A percentile compares a stretch with the other conserved stretches of the same genome.
These are phyloP conservation scores for Tupiocoris notatus DNA, from an alignment of 2,888 invertebrate genomes.

Conservation along the genomic window DNA sequence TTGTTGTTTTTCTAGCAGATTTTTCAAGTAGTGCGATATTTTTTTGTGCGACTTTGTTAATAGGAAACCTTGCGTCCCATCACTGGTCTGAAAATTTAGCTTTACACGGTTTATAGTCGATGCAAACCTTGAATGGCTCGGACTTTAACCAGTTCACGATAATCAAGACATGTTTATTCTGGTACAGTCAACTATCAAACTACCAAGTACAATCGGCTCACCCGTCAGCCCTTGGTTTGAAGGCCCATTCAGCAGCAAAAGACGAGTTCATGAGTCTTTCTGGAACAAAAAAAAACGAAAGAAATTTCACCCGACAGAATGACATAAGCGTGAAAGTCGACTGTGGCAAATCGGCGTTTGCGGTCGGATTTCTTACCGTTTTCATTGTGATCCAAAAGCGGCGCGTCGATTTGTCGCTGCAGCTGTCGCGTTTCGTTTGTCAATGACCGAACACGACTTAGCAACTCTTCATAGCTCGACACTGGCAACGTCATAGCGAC, in stretches of 20 bases:
- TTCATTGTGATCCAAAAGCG: slow-evolving; percentile 53
- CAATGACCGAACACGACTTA: slow-evolving; percentile 61
- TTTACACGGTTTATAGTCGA: too few species aligned
- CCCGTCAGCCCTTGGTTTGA: slow-evolving; percentile 45
- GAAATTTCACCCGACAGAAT: neutral
- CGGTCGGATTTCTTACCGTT: slow-evolving; percentile 49
- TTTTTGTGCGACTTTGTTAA: too few species aligned
- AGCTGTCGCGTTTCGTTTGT: slow-evolving; percentile 61
- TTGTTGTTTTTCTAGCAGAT: too few species aligned
- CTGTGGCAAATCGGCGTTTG: slow-evolving; percentile 2
- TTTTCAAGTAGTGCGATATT: too few species aligned
- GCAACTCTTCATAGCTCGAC: slow-evolving; percentile 63
- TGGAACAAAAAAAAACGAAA: slow-evolving; percentile 33
- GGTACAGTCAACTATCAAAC: too few species aligned
- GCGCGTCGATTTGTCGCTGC: slow-evolving; percentile 57
- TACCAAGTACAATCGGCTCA: neutral
- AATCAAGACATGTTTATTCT: neutral
- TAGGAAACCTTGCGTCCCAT: too few species aligned
- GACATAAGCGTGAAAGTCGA: neutral
- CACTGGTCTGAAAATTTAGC: too few species aligned
- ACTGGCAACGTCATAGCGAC: slow-evolving; percentile 61
- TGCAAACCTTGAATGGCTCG: too few species aligned
- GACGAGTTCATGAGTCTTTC: slow-evolving; percentile 46
- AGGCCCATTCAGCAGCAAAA: slow-evolving; percentile 43
- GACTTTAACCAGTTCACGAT: neutral